Base-by-base conservation (phyloP, 1,140 invertebrate species). In the Oncopodura yosiiana region DNA sequence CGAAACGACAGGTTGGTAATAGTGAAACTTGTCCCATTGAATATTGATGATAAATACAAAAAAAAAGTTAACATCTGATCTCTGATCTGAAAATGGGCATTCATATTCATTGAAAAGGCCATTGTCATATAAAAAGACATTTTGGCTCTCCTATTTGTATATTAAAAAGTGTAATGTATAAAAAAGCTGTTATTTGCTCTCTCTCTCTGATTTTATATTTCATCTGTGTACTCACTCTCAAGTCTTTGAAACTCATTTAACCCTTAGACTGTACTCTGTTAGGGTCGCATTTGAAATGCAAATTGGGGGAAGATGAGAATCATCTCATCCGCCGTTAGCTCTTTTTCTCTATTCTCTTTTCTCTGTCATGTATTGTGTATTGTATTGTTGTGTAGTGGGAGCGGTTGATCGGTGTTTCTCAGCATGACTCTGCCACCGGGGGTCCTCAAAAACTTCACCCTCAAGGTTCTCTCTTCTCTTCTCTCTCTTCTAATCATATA, bases 201-300 rank as follows among this genome's bases (percentile, higher is more conserved):
- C n/a, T n/a, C n/a, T n/a, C n/a, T n/a, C n/a, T n/a, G n/a, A n/a
- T n/a, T n/a, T n/a, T n/a, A n/a, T n/a, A 34, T 34, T n/a, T 34
- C 30, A n/a, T 34, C 30, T n/a, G n/a, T n/a, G 8, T 34, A n/a
- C 30, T 34, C 30, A n/a, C 8, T 34, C 30, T 34, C 30, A n/a
- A n/a, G n/a, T 50, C 18, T 58, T 58, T 53, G 56, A 58, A 58
- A 53, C 49, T 53, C 56, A 51, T 58, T 58, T 58, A 58, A 58
- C 56, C 56, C 56, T 53, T 39, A 30, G 26, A 24, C 32, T 58
- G 56, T 53, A 58, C 56, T 58, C 50, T 37, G 49, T 42, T 52
- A 12, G 21, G 41, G 42, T 51, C 49, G 56, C 41, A 53, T 58
- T 58, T 58, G 51, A 58, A 58, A 58, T 58, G 56, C 56, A 58